These are phyloP conservation scores for Sebastes itinus DNA, from an alignment of 2,797 vertebrate species.

Conservation along the genomic window DNA sequence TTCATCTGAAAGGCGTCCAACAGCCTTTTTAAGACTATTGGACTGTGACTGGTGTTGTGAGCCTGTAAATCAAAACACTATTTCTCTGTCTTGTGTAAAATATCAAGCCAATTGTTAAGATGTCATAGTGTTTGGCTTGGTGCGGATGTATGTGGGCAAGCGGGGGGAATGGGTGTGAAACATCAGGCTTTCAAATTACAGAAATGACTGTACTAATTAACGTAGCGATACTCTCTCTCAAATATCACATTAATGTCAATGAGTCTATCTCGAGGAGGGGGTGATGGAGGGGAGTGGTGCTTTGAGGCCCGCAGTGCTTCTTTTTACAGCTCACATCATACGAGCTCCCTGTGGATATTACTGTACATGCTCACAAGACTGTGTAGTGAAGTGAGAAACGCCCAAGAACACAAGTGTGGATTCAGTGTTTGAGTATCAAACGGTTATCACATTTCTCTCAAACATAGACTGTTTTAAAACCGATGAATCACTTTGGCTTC, in stretches of 20 bases:
- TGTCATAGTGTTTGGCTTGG: slow-evolving; percentile 60
- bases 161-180: slow-evolving; percentile 50
- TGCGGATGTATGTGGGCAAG: slow-evolving; percentile 10
- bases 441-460: not conserved
- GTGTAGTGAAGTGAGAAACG: not conserved
- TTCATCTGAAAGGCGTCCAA: slow-evolving; percentile 23
- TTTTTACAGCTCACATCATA: slow-evolving; percentile 56
- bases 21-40: slow-evolving; percentile 13
- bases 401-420: not conserved
- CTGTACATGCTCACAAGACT: slow-evolving; percentile 17
- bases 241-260: slow-evolving; percentile 82
- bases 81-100: slow-evolving; percentile 41
- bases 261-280: slow-evolving; percentile 36
- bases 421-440: not conserved
- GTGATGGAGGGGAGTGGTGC: slow-evolving; percentile 12
- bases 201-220: slow-evolving; percentile 71
- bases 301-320: slow-evolving; percentile 55
- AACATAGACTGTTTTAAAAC: not conserved
- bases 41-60: slow-evolving; percentile 24
- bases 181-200: slow-evolving; percentile 62
- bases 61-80: slow-evolving; percentile 24
- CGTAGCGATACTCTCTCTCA: slow-evolving; percentile 55
- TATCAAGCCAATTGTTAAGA: slow-evolving; percentile 68
- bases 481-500: not conserved
- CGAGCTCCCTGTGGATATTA: slow-evolving; percentile 41